phyloP scores from a whole-genome alignment of 35 echinoderm and acorn worm genomes.

The Amphiura filiformis region DNA sequence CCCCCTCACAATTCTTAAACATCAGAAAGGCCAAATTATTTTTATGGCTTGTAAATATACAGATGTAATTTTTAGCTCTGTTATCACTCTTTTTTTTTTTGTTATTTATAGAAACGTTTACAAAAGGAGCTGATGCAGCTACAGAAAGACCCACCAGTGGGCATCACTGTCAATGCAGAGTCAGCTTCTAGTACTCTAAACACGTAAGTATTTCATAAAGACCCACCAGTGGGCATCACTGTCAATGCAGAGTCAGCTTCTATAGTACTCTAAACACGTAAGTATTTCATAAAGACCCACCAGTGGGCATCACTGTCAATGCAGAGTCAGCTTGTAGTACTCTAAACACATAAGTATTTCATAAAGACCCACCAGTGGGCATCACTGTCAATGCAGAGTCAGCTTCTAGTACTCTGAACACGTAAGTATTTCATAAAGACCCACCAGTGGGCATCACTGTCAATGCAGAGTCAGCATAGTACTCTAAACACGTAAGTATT shows the following conservation, averaged over 20 bases:
- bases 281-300: conserved; percentile 68
- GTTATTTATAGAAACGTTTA: conserved; percentile 22
- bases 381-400: conserved; percentile 46
- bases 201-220: conserved; percentile 61
- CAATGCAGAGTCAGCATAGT: conserved; percentile 30
- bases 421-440: conserved; percentile 71
- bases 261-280: conserved; percentile 45
- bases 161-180: conserved; percentile 48
- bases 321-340: conserved; percentile 31
- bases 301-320: conserved; percentile 52
- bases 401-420: conserved; percentile 35
- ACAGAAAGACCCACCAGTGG: conserved; percentile 64
- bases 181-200: conserved; percentile 35
- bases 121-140: conserved; percentile 65
- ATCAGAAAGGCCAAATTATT: no score
- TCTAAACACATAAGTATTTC: conserved; percentile 56
- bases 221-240: conserved; percentile 55
- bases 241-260: conserved; percentile 43
- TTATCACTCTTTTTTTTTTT: conserved; percentile 8
- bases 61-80: no score
- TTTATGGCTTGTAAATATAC: no score
- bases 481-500: conserved; percentile 59
- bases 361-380: conserved; percentile 60
- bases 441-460: conserved; percentile 56
- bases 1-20: no score